Percentiles rank a stretch among this genome's conserved stretches.
phyloP scores from a whole-genome alignment of 2,113 vertebrate genomes.

The Cyrtonyx montezumae region DNA sequence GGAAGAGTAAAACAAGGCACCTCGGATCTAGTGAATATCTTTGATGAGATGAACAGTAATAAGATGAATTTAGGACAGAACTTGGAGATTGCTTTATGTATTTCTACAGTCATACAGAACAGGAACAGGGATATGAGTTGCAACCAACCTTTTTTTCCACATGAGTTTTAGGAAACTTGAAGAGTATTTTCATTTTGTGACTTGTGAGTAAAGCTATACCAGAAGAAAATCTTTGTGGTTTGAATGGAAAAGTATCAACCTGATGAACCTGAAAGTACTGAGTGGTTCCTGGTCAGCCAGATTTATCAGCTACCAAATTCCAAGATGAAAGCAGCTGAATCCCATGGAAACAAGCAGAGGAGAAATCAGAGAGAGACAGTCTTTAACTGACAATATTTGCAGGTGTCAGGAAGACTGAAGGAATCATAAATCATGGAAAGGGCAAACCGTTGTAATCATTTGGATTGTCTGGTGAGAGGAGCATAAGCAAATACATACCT shows the following conservation, averaged over 20 bases:
- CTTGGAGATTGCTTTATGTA: background rate
- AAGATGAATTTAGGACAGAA: background rate
- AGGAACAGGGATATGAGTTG: background rate
- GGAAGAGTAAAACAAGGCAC: background rate
- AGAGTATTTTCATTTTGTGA: background rate
- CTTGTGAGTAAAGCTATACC: background rate
- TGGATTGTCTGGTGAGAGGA: background rate
- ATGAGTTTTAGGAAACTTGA: background rate
- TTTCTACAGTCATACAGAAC: background rate
- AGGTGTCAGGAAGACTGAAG: background rate
- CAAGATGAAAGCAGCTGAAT: conserved; percentile 19
- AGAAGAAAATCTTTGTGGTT: background rate
- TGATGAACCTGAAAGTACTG: background rate
- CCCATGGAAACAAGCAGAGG: conserved; percentile 22
- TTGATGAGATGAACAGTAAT: background rate
- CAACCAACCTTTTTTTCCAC: background rate
- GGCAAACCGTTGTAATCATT: background rate
- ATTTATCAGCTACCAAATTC: background rate
- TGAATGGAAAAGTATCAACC: background rate
- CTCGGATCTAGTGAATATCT: background rate
- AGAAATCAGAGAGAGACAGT: background rate
- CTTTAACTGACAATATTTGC: background rate
- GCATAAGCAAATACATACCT: background rate
- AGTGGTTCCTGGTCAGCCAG: background rate
- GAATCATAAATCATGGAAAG: background rate